Evolutionary conservation across 2,888 invertebrate species (phyloP).

Genomic region (Adelphocoris suturalis): DNA sequence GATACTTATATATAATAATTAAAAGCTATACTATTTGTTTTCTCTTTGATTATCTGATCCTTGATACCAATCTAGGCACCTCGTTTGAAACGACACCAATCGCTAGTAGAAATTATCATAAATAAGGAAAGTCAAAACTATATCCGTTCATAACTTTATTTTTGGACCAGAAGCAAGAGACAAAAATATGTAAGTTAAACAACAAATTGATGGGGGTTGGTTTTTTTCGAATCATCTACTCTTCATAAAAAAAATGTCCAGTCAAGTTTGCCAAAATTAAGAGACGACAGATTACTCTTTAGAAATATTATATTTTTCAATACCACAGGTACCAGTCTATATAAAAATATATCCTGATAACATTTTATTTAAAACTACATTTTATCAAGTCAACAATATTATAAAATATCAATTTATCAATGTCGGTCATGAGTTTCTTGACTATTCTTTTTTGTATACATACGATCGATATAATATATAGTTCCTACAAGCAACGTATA

Average conservation of each 20-base stretch:
- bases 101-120: no score
- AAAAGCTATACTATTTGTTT: no score
- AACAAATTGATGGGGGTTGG: no score
- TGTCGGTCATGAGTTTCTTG: slow-evolving; percentile 61
- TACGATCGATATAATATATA: slow-evolving; percentile 39
- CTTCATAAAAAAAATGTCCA: not conserved
- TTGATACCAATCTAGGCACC: no score
- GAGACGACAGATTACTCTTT: slow-evolving; percentile 7
- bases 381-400: slow-evolving; percentile 59
- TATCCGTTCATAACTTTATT: no score
- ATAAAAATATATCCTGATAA: slow-evolving; percentile 69
- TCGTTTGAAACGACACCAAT: no score
- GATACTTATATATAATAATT: no score
- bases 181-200: no score
- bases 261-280: slow-evolving; percentile 23
- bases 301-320: slow-evolving; percentile 45
- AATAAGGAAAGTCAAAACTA: no score
- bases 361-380: slow-evolving; percentile 65
- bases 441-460: slow-evolving; percentile 61
- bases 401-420: slow-evolving; percentile 67
- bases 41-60: no score
- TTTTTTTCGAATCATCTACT: no score
- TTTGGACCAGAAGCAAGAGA: no score
- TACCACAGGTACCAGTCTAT: slow-evolving; percentile 58
- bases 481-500: slow-evolving; percentile 60